Evolutionary conservation across 2,113 vertebrate species (phyloP).

Genomic region (Phasianus colchicus): DNA sequence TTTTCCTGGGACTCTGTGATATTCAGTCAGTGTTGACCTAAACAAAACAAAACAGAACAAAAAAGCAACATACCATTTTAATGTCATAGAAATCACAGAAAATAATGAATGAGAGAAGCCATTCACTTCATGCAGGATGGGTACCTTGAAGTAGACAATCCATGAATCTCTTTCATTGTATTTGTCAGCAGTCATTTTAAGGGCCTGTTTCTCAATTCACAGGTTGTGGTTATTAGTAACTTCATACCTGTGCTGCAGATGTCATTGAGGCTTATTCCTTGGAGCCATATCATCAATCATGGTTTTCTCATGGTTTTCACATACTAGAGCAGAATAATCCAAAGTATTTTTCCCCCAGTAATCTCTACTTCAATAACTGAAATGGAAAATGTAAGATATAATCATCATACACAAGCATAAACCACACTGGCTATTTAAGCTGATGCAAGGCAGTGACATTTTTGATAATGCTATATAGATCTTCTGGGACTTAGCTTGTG

Average conservation of each 20-base stretch:
- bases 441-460: not conserved
- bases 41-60: not conserved
- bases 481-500: not conserved
- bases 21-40: not conserved
- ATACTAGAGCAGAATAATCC: conserved; percentile 22
- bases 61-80: not conserved
- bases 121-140: not conserved
- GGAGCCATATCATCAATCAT: conserved; percentile 26
- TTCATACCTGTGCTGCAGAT: conserved; percentile 2
- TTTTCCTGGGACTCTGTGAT: conserved; percentile 17
- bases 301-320: conserved; percentile 24
- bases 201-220: conserved; percentile 33
- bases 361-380: conserved; percentile 2
- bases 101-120: conserved; percentile 38
- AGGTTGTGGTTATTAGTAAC: conserved; percentile 45
- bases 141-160: conserved; percentile 8
- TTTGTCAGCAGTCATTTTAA: conserved; percentile 52
- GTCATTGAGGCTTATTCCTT: conserved; percentile 32
- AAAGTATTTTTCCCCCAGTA: not conserved
- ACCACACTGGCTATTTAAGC: not conserved
- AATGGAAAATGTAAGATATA: conserved; percentile 36
- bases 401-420: not conserved
- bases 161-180: conserved; percentile 27
- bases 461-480: not conserved
- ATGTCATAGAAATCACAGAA: not conserved